Base-by-base conservation (phyloP, 2,113 vertebrate genomes). In the Indicator indicator region DNA sequence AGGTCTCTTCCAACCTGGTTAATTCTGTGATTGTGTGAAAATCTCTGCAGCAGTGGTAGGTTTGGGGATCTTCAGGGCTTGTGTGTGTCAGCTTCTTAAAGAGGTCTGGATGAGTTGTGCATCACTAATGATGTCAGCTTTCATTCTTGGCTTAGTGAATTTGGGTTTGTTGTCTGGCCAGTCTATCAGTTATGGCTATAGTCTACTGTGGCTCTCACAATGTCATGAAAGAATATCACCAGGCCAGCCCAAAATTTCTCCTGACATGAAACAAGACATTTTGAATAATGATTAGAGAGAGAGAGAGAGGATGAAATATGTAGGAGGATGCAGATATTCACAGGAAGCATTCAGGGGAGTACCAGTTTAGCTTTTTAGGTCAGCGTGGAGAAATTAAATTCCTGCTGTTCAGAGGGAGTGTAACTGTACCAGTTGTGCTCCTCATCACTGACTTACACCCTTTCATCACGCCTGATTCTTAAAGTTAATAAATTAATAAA, bases 171-270 rank as follows among this genome's bases (percentile, higher is more conserved):
- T 94, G 90, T 38, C 42, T 88, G 9, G 27, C 95, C 84, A 93
- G 33, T 92, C 76, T 68, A 58, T 82, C 87, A 88, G 92, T 95
- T 97, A 67, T 44, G 94, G 75, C 80, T 95, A 93, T 32, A 30
- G 1, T 91, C 58, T 81, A 95, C 82, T 89, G 14, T 83, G 65
- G 23, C n/a, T 88, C 42, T 93, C 67, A 86, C 26, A 93, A 93
- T 9, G 65, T 90, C 67, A 95, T 68, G 88, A 87, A 88, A 86
- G 23, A 69, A 67, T 86, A 91, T 89, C 68, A 90, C 93, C 94
- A 97, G 5, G 23, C 26, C 54, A 93, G 82, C 95, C 77, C 44
- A 95, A 63, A 90, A 95, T 80, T 94, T 97, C 36, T 52, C 59
- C 71, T 84, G 56, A 63, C 56, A 96, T 38, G 95, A 96, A 97